A percentile compares a stretch with the other conserved stretches of the same genome.
Evolutionary conservation across 2,888 invertebrate species (phyloP).

Genomic region (Sesia bembeciformis): DNA sequence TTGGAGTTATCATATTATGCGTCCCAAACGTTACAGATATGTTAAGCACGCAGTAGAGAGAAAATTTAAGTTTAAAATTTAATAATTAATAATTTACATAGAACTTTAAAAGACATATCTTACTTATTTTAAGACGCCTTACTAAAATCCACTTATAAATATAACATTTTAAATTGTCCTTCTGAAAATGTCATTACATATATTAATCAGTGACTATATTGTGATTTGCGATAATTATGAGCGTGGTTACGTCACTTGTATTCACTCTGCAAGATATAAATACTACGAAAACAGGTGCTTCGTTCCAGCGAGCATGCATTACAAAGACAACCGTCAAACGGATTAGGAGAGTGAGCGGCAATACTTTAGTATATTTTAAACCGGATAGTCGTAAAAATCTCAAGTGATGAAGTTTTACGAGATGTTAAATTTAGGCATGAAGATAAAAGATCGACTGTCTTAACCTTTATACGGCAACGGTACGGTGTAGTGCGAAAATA

Average conservation of each 20-base stretch:
- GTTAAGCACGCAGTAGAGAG: too few species aligned
- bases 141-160: too few species aligned
- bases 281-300: constrained; percentile 48
- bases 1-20: too few species aligned
- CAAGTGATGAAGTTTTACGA: neutral
- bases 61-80: too few species aligned
- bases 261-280: constrained; percentile 38
- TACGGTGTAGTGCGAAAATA: too few species aligned
- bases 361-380: constrained; percentile 35
- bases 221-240: constrained; percentile 20
- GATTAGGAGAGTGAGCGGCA: constrained; percentile 23
- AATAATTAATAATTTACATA: too few species aligned
- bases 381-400: constrained; percentile 9
- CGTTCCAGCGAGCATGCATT: constrained; percentile 29
- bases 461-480: too few species aligned
- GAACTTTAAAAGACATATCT: too few species aligned
- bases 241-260: constrained; percentile 18
- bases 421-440: neutral
- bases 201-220: neutral
- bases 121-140: too few species aligned
- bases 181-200: constrained; percentile 1
- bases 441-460: too few species aligned
- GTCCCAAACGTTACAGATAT: too few species aligned
- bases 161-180: too few species aligned
- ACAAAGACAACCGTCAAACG: constrained; percentile 37